A percentile compares a stretch with the other conserved stretches of the same genome.
Evolutionary conservation across 2,113 vertebrate species (phyloP).

Genomic region (Paraplagusia blochii): DNA sequence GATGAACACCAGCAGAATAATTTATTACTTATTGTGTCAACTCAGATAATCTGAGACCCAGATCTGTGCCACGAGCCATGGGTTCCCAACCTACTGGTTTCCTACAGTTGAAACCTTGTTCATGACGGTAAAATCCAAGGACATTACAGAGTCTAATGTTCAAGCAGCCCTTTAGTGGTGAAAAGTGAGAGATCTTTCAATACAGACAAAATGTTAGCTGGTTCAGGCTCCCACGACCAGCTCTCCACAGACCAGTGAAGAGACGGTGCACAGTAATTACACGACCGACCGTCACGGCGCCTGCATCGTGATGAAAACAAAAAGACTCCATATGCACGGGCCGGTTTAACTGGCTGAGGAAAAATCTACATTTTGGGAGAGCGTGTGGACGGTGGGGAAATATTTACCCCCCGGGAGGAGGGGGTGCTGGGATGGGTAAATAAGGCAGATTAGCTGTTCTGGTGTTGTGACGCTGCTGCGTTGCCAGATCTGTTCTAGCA

Average conservation of each 20-base stretch:
- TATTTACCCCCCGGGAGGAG: conserved; percentile 65
- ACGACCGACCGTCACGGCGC: conserved; percentile 63
- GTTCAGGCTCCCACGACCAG: conserved; percentile 9
- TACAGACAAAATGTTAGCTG: conserved; percentile 25
- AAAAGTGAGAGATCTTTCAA: conserved; percentile 34
- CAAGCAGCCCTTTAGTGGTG: conserved; percentile 46
- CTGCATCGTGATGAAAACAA: conserved; percentile 63
- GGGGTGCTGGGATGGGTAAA: conserved; percentile 66
- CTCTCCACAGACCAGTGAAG: conserved; percentile 41
- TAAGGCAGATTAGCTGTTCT: conserved; percentile 73
- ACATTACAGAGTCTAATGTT: conserved; percentile 45
- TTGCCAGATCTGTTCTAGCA: conserved; percentile 63
- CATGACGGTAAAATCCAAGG: conserved; percentile 51
- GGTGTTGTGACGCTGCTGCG: conserved; percentile 57
- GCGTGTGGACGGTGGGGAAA: conserved; percentile 53
- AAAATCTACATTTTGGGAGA: conserved; percentile 70
- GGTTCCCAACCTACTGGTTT: too few relatives aligned
- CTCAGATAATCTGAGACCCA: too few relatives aligned
- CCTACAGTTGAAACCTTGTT: conserved; percentile 46
- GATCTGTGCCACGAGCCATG: too few relatives aligned
- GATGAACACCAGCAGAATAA: too few relatives aligned
- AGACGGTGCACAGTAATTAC: conserved; percentile 60
- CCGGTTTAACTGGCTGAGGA: conserved; percentile 66
- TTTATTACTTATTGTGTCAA: too few relatives aligned
- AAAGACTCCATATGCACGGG: conserved; percentile 66